Base-by-base conservation (phyloP, 2,797 vertebrate species). In the Spizella passerina region DNA sequence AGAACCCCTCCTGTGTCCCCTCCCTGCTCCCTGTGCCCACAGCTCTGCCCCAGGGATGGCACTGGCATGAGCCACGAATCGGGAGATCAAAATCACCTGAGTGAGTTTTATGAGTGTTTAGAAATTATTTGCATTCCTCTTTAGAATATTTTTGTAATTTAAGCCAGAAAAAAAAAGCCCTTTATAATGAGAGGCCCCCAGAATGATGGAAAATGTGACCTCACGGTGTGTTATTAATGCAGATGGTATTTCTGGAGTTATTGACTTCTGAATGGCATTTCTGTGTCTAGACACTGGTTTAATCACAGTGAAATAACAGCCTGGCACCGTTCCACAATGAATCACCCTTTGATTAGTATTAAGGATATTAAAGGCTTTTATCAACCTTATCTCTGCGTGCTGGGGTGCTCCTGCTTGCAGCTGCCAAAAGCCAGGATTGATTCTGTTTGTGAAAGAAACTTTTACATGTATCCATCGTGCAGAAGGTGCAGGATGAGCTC, bases 291-390 rank as follows among this genome's bases (percentile, higher is more conserved):
- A 97, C 88, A 85, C 44, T 82, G 43, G 85, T 95, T 96, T 81
- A 88, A 94, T 92, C 82, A 82, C 66, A 66, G 46, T 64, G 91
- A 94, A 95, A 94, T 88, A 96, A 93, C 91, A 61, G 26, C 69
- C 86, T 93, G 71, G 87, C 90, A 86, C 1, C 10, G 24, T 22
- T 79, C 89, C 97, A 97, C 96, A 86, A 96, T 95, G 96, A 91
- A 90, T 80, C 90, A 87, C 43, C 88, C 46, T 50, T 89, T 63
- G 92, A 97, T 95, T 96, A 97, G 43, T 93, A 96, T 97, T 94
- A 98, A 96, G 95, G 91, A 95, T 82, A 97, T 69, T 93, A 96
- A 97, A 97, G 93, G 56, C 92, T 97, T 98, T 97, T 97, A 98
- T 96, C 96, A 96, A 97, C 91, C 93, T 90, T 69, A 95, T 92